Base-by-base conservation (phyloP, 2,797 vertebrate species). In the Hyperoplus lanceolatus region DNA sequence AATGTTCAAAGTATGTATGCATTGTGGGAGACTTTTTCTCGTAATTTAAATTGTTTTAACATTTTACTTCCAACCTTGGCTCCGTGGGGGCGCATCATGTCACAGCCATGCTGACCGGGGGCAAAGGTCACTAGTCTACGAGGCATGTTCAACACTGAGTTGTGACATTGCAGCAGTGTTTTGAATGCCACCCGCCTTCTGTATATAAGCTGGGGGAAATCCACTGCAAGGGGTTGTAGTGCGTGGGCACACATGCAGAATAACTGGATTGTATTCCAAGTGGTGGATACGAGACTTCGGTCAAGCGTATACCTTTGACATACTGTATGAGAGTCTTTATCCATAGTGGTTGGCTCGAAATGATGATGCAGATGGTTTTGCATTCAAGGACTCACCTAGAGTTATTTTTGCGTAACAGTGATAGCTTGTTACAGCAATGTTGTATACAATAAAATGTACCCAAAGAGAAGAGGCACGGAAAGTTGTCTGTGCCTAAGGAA, bases 161-260 rank as follows among this genome's bases (percentile, higher is more conserved):
- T n/a, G 60, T 50, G 46, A 59, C 45, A 55, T 66, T 29, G 29
- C 29, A 29, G 29, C 29, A 29, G 29, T 50, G 45, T 63, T 70
- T 69, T 42, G 2, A 46, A 57, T 3, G 54, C 70, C 70, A 29
- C 60, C 36, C 29, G 29, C 76, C 59, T 55, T 64, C 45, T 55
- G 51, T 68, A 41, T 60, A 41, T 62, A 72, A 70, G 53, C 36
- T 55, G 46, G 43, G 15, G 43, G 15, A 43, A 48, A 66, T 68
- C 7, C 5, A 51, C 56, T 63, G 73, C 5, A 10, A 51, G 57
- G 29, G 56, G 38, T 11, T 53, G 43, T 38, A 73, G 56, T 68
- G 59, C 65, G 54, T 43, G 67, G 73, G 76, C 55, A 51, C 67
- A 69, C 73, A 66, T 62, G 78, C 75, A 77, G 75, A 77, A 75